Evolutionary conservation across 2,888 invertebrate genomes (phyloP).

Genomic region (Uloborus plumipes): DNA sequence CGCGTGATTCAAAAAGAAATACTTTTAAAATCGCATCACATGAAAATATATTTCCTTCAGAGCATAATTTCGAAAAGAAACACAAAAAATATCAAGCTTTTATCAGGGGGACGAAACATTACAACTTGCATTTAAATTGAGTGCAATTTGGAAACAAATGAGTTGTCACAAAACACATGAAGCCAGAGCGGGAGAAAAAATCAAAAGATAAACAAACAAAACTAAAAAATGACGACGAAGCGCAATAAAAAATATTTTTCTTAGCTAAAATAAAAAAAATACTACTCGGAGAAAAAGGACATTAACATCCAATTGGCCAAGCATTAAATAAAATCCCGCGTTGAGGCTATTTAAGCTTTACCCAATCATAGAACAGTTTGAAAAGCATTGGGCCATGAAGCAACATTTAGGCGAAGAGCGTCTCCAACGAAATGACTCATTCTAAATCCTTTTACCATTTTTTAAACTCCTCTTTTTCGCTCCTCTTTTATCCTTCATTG

Average conservation of each 20-base stretch:
- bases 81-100: neutral
- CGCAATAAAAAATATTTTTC: constrained; percentile 1
- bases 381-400: constrained; percentile 57
- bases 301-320: constrained; percentile 62
- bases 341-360: constrained; percentile 60
- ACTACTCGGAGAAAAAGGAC: constrained; percentile 45
- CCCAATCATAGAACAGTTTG: constrained; percentile 61
- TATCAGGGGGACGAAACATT: constrained; percentile 7
- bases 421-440: constrained; percentile 56
- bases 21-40: constrained; percentile 27
- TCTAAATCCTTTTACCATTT: constrained; percentile 35
- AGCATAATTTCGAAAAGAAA: neutral
- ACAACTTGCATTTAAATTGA: constrained; percentile 53
- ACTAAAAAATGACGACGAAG: constrained; percentile 16
- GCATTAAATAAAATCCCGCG: constrained; percentile 61
- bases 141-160: constrained; percentile 55
- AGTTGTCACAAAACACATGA: constrained; percentile 40
- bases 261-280: constrained; percentile 33
- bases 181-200: constrained; percentile 15
- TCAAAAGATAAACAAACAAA: constrained; percentile 34
- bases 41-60: no score
- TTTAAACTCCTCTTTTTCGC: neutral
- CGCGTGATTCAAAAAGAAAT: constrained; percentile 34
- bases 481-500: constrained; percentile 59
- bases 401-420: constrained; percentile 52